Evolutionary conservation across 2,113 vertebrate species (phyloP).

Genomic region (Misgurnus anguillicaudatus): DNA sequence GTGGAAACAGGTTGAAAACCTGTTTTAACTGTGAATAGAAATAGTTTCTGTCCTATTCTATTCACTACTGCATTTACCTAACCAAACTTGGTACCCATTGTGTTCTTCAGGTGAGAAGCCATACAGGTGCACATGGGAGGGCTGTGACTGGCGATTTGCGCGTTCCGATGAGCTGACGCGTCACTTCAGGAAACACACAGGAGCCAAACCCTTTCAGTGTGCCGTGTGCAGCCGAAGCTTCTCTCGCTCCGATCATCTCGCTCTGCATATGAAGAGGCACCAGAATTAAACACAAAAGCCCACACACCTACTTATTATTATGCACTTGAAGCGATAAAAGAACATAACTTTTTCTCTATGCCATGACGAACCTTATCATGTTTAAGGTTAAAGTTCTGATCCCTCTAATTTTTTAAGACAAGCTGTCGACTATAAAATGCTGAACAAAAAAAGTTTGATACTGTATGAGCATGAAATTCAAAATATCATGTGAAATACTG

Average conservation of each 20-base stretch:
- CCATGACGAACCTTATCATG: slow-evolving; percentile 41
- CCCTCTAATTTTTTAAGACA: slow-evolving; percentile 7
- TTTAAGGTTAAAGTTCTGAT: slow-evolving; percentile 24
- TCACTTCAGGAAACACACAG: slow-evolving; percentile 96
- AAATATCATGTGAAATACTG: not conserved
- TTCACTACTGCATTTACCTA: not conserved
- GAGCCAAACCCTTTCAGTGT: slow-evolving; percentile 98
- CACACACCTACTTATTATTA: slow-evolving; percentile 48
- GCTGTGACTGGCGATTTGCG: slow-evolving; percentile 97
- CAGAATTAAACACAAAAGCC: slow-evolving; percentile 81
- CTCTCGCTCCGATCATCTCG: slow-evolving; percentile 96
- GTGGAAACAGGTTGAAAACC: slow-evolving; percentile 1
- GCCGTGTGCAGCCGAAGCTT: slow-evolving; percentile 95
- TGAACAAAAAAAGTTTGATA: not conserved
- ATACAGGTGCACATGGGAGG: slow-evolving; percentile 96
- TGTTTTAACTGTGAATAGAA: slow-evolving; percentile 19
- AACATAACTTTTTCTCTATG: slow-evolving; percentile 25
- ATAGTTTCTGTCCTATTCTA: not conserved
- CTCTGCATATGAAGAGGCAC: slow-evolving; percentile 98
- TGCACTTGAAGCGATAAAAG: slow-evolving; percentile 38
- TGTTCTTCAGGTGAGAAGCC: slow-evolving; percentile 89
- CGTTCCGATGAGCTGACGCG: slow-evolving; percentile 95
- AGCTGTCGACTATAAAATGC: slow-evolving; percentile 3
- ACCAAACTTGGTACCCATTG: not conserved
- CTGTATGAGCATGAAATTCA: not conserved